These are phyloP conservation scores for Semibalanus balanoides DNA, from an alignment of 1,140 invertebrate genomes.

Conservation along the genomic window DNA sequence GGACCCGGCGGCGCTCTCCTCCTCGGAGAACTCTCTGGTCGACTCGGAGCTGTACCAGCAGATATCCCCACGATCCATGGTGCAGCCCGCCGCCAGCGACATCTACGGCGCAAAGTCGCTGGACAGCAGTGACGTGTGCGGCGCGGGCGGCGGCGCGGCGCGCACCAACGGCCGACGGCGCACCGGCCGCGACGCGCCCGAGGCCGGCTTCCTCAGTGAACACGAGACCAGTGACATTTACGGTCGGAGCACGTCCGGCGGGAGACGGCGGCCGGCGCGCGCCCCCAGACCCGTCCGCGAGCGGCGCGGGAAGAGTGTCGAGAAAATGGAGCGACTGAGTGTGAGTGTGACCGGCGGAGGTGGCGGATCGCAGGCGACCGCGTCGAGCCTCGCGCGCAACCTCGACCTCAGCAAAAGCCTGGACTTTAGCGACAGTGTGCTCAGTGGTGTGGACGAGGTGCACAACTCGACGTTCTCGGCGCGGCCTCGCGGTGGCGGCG, in stretches of 20 bases:
- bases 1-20: background rate
- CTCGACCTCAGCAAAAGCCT: background rate
- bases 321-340: background rate
- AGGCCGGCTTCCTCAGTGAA: background rate
- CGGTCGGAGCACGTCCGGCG: background rate
- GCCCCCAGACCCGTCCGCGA: background rate
- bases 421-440: background rate
- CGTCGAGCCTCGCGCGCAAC: background rate
- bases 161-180: background rate
- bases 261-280: no score
- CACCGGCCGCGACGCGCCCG: no score
- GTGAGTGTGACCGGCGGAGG: background rate
- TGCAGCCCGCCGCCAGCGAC: background rate
- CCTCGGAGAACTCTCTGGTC: background rate
- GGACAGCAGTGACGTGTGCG: background rate
- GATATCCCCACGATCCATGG: background rate
- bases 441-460: background rate
- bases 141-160: no score
- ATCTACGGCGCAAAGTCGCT: background rate
- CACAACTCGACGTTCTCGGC: background rate
- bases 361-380: no score
- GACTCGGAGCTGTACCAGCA: constrained; percentile 5
- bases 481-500: background rate
- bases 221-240: background rate
- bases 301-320: background rate